A percentile compares a stretch with the other conserved stretches of the same genome.
Evolutionary conservation across 2,888 invertebrate species (phyloP).

Genomic region (Coenonympha arcania): DNA sequence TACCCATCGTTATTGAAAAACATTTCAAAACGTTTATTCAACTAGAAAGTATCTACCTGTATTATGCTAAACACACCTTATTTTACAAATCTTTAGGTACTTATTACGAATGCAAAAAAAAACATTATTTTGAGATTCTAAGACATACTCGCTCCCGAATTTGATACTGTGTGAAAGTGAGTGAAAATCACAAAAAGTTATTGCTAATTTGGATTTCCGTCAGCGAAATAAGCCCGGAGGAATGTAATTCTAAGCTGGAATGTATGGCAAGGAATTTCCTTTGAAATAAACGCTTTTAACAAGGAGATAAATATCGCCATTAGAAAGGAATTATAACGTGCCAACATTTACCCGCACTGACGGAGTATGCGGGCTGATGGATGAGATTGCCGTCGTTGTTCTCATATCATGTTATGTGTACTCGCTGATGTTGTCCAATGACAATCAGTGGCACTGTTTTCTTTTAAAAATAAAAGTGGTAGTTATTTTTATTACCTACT

Average conservation of each 20-base stretch:
- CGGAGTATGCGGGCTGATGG: slow-evolving; percentile 1
- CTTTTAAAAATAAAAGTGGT: neutral
- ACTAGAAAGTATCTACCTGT: no score
- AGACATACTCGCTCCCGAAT: no score
- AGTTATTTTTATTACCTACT: no score
- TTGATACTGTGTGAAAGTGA: no score
- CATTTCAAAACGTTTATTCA: no score
- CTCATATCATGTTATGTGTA: neutral
- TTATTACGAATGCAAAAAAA: no score
- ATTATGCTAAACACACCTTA: no score
- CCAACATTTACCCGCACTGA: neutral
- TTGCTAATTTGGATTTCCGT: no score
- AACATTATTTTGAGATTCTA: no score
- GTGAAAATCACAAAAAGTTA: no score
- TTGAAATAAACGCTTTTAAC: slow-evolving; percentile 1
- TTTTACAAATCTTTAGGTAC: no score
- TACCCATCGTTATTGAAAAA: no score
- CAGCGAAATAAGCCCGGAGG: neutral
- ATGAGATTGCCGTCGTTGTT: slow-evolving; percentile 7
- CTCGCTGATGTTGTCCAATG: neutral
- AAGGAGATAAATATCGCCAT: slow-evolving; percentile 1
- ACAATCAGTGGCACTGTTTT: neutral
- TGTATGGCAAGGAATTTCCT: neutral
- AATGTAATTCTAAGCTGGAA: neutral
- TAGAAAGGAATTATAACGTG: slow-evolving; percentile 6